Evolutionary conservation across 2,888 invertebrate species (phyloP), one percentile per base, ranked within the genome.

Genomic region (Drosophila incognita): DNA sequence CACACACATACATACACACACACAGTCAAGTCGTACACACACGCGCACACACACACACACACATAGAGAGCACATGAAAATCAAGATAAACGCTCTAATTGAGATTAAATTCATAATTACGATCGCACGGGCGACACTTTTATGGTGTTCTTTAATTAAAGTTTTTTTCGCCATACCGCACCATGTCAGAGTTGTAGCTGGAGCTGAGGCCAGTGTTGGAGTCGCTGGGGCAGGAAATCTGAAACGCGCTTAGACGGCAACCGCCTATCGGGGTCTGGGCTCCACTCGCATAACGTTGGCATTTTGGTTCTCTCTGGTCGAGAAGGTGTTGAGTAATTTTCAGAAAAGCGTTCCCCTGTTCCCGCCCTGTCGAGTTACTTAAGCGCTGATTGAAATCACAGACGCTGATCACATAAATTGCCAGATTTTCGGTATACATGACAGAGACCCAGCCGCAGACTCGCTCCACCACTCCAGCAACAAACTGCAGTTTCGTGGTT

Each of bases 31-130:
- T 36, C 7, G 36, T 24, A 66, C 40, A 54, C 31, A 58, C 36
- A 36, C 15, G 15, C 36, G 59, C 52, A 54, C 36, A n/a, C 42
- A 35, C 36, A 38, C 38, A 76, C 29, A 18, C 57, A 33, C 1
- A 27, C 33, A n/a, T n/a, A 27, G 8, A 27, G 40, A 33, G 53
- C 78, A 69, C 64, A 60, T 77, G 82, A 66, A 81, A 81, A 89
- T 89, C 89, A 84, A 90, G 89, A 90, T 90, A 91, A 89, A 83
- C 86, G 80, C 80, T 84, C 84, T 92, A 92, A 92, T 92, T 91
- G 92, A 92, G 92, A 92, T 92, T 92, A 92, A 92, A 92, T 92
- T 92, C 92, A 92, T 92, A 92, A 92, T 92, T 92, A 92, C 92
- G 92, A 92, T 91, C 91, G 87, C 87, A 81, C 87, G 86, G 87